These are phyloP conservation scores for Brenthis daphne DNA, from an alignment of 2,888 invertebrate genomes.

Conservation along the genomic window DNA sequence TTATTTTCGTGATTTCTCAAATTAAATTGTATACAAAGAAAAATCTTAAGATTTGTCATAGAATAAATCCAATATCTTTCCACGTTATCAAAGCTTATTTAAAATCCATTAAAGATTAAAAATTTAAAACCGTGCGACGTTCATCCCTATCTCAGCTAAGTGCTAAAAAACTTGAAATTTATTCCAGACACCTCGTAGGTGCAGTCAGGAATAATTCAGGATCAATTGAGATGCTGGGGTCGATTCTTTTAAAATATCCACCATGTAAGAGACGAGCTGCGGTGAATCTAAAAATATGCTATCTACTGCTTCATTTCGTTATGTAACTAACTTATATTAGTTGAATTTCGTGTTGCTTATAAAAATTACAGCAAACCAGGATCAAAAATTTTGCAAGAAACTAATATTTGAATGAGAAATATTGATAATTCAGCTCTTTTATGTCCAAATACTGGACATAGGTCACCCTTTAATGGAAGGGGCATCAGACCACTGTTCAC, in stretches of 20 bases:
- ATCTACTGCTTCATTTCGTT: background rate
- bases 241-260: constrained; percentile 40
- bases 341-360: background rate
- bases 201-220: constrained; percentile 42
- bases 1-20: no score
- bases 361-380: no score
- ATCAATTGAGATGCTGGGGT: constrained; percentile 41
- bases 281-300: constrained; percentile 34
- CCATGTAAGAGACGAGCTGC: constrained; percentile 32
- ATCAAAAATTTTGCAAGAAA: no score
- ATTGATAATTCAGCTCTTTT: no score
- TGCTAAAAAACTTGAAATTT: constrained; percentile 40
- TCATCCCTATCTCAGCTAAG: constrained; percentile 30
- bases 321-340: background rate
- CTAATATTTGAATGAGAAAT: no score
- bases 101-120: constrained; percentile 6
- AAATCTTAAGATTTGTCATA: no score
- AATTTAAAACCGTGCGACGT: constrained; percentile 6
- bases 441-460: no score
- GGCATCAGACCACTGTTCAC: no score
- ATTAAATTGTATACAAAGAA: no score
- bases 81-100: background rate
- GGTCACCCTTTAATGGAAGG: no score
- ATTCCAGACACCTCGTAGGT: constrained; percentile 43
- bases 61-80: background rate